Evolutionary conservation across 2,888 invertebrate genomes (phyloP).

Genomic region (Orthosia cruda): DNA sequence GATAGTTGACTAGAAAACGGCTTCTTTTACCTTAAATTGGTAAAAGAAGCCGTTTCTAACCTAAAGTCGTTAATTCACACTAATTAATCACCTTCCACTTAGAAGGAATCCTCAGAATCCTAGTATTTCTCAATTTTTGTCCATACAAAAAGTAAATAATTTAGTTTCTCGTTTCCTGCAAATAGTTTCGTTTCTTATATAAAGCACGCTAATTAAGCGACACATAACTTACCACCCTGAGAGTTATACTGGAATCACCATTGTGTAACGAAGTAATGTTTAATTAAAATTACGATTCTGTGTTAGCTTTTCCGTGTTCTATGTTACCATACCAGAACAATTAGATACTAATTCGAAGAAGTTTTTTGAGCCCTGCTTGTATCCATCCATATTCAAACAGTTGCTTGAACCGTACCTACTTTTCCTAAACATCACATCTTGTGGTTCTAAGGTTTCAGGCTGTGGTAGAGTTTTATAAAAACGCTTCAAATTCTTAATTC

Average conservation of each 20-base stretch:
- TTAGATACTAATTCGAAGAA: background rate
- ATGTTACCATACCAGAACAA: conserved; percentile 1
- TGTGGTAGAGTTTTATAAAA: no score
- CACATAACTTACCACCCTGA: conserved; percentile 21
- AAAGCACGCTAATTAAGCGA: conserved; percentile 28
- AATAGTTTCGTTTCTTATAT: conserved; percentile 18
- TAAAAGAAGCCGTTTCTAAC: no score
- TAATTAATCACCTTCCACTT: conserved; percentile 25
- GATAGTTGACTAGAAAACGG: no score
- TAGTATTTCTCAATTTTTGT: conserved; percentile 5
- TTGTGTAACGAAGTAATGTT: conserved; percentile 6
- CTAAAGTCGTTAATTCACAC: conserved; percentile 10
- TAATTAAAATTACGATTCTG: conserved; percentile 25
- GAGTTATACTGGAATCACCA: conserved; percentile 10
- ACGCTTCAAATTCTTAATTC: no score
- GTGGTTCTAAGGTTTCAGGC: no score
- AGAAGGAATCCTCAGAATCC: conserved; percentile 5
- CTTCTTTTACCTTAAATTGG: no score
- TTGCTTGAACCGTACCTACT: no score
- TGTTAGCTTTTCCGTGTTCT: conserved; percentile 15
- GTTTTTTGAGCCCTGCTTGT: background rate
- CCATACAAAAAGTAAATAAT: conserved; percentile 4
- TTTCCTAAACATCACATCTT: no score
- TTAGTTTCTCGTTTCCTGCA: conserved; percentile 5
- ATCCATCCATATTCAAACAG: background rate